Percentiles rank a stretch among this genome's conserved stretches.
These are phyloP conservation scores for Aromia moschata DNA, from an alignment of 2,888 invertebrate genomes.

Conservation along the genomic window DNA sequence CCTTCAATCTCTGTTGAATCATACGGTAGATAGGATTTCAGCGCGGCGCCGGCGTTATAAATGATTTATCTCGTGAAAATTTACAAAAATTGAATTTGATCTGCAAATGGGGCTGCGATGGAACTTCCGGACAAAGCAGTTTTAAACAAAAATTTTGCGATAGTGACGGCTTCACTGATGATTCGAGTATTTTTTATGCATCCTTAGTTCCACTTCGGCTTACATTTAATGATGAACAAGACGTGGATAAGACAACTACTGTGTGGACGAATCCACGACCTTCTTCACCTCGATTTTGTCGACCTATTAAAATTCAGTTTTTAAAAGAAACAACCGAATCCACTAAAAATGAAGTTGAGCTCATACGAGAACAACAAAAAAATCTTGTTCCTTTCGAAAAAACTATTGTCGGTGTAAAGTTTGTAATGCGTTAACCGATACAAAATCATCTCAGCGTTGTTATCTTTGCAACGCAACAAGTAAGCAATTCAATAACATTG, in stretches of 20 bases:
- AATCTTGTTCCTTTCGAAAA: neutral
- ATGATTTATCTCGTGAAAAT: neutral
- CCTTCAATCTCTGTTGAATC: neutral
- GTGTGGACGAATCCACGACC: neutral
- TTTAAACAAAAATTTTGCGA: neutral
- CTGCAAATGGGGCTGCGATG: slow-evolving; percentile 24
- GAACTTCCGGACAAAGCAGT: neutral
- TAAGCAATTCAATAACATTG: neutral
- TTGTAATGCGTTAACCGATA: neutral
- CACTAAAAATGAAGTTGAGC: neutral
- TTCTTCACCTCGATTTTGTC: neutral
- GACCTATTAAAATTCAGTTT: neutral
- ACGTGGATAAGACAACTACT: neutral
- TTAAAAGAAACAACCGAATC: neutral
- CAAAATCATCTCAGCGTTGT: neutral
- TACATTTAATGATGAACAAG: neutral
- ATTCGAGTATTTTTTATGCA: neutral
- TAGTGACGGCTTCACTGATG: neutral
- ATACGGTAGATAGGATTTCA: neutral
- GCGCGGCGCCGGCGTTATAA: too few relatives aligned
- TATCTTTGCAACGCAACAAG: neutral
- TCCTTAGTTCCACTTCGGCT: neutral
- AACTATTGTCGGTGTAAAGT: neutral
- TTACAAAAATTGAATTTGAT: slow-evolving; percentile 27
- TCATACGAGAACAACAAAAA: neutral